phyloP scores from a whole-genome alignment of 2,113 vertebrate species.

The Merops nubicus region DNA sequence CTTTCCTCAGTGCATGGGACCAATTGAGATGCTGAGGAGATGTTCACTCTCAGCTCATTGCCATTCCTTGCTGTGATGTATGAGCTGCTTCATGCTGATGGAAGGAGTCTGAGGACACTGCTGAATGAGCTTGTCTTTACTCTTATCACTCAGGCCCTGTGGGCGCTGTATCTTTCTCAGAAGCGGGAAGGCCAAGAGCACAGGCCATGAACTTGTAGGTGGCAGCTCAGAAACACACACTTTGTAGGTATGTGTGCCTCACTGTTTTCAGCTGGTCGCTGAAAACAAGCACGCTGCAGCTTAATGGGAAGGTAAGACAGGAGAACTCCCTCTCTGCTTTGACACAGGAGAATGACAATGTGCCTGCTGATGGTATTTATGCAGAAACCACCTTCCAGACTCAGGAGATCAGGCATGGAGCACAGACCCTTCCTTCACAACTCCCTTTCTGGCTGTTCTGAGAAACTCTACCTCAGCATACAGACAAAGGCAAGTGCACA shows the following conservation, averaged over 20 bases:
- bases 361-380: not conserved
- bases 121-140: not conserved
- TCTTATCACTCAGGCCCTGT: not conserved
- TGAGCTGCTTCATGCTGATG: not conserved
- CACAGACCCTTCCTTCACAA: not conserved
- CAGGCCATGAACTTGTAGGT: not conserved
- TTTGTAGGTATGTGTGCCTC: rapidly evolving
- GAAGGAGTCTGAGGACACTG: not conserved
- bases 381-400: not conserved
- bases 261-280: no score
- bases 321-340: not conserved
- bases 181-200: not conserved
- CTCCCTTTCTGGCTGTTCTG: not conserved
- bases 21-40: not conserved
- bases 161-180: not conserved
- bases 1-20: not conserved
- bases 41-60: not conserved
- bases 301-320: not conserved
- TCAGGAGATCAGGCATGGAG: not conserved
- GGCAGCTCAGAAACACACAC: not conserved
- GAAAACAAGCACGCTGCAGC: no score
- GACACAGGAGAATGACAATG: rapidly evolving
- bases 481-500: not conserved
- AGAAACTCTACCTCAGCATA: not conserved
- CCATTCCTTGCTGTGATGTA: not conserved